These are phyloP conservation scores for Drosophila sturtevanti DNA, from an alignment of 1,140 invertebrate genomes.

Conservation along the genomic window DNA sequence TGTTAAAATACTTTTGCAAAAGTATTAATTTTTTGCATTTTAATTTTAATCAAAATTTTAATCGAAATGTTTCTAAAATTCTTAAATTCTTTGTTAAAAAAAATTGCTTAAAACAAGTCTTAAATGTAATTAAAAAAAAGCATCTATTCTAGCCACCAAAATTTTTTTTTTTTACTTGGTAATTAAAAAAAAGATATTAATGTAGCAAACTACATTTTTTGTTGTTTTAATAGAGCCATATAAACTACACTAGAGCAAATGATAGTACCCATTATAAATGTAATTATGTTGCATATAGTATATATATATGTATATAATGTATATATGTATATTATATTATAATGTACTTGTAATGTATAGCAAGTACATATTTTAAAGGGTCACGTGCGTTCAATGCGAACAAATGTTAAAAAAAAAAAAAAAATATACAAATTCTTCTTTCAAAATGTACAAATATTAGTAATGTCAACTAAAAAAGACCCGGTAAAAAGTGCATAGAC, in stretches of 20 bases:
- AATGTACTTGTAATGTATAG: too few relatives aligned
- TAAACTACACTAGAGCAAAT: background rate
- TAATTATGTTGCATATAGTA: too few relatives aligned
- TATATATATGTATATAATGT: too few relatives aligned
- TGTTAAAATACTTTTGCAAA: too few relatives aligned
- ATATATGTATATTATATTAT: too few relatives aligned
- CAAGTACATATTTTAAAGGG: too few relatives aligned
- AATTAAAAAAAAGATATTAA: constrained; percentile 1
- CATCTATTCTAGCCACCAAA: background rate
- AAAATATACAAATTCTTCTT: background rate
- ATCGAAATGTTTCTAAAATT: too few relatives aligned
- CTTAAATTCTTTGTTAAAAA: too few relatives aligned
- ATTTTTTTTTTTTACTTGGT: background rate
- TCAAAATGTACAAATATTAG: constrained; percentile 28
- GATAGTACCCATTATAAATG: background rate
- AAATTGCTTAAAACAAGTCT: background rate
- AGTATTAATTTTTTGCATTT: too few relatives aligned
- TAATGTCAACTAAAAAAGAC: constrained; percentile 46
- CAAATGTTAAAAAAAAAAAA: background rate
- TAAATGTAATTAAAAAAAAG: background rate
- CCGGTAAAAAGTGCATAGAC: constrained; percentile 41
- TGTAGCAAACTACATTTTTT: background rate
- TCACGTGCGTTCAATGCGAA: too few relatives aligned
- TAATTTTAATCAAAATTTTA: too few relatives aligned
- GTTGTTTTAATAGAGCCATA: background rate